Evolutionary conservation across 2,113 vertebrate genomes (phyloP).

Genomic region (Pseudorasbora parva): DNA sequence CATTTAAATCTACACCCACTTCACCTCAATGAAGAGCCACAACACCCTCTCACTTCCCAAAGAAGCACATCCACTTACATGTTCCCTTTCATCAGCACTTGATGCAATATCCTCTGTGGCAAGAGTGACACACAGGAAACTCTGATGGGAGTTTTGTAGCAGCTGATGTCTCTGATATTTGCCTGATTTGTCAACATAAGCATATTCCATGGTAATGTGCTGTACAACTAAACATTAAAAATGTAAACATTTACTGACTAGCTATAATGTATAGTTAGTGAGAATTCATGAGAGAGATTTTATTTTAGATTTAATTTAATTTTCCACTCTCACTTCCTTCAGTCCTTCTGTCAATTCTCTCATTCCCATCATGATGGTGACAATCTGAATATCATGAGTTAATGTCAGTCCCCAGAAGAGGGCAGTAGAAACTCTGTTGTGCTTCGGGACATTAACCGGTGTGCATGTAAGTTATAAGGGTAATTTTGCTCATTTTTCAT

Average conservation of each 20-base stretch:
- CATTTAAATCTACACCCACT: slow-evolving; percentile 76
- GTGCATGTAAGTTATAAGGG: neutral
- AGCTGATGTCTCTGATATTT: neutral
- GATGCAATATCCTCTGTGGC: slow-evolving; percentile 7
- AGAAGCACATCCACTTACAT: neutral
- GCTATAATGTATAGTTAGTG: neutral
- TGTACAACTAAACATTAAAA: neutral
- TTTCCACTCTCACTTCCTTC: neutral
- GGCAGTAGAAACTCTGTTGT: slow-evolving; percentile 16
- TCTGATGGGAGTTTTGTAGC: neutral
- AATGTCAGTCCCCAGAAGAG: slow-evolving; percentile 35
- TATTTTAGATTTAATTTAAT: neutral
- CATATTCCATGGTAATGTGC: neutral
- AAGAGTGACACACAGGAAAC: slow-evolving; percentile 30
- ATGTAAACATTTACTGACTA: neutral
- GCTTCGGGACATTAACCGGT: neutral
- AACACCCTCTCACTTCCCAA: slow-evolving; percentile 43
- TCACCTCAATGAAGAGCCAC: slow-evolving; percentile 70
- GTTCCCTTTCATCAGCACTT: slow-evolving; percentile 18
- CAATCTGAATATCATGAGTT: neutral
- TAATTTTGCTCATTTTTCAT: neutral
- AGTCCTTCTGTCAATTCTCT: neutral
- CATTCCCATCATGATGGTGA: neutral
- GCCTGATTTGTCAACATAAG: neutral
- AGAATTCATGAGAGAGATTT: neutral